Conservation (phyloP, 2,797 vertebrate species). For the Acanthurus lineatus region DNA sequence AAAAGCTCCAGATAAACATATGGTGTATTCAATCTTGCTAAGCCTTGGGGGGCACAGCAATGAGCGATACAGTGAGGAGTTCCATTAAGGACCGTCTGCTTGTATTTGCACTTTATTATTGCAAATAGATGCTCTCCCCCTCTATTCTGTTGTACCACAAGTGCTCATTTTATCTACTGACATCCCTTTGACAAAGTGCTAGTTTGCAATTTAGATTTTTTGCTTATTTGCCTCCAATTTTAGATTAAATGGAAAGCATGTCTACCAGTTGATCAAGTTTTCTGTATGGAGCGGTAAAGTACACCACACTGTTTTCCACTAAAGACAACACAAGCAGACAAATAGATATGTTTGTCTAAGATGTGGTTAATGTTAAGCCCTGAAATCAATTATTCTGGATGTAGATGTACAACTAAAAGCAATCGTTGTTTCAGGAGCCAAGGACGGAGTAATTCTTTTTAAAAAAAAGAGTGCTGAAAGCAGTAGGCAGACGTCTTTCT, state of each 20-base stretch:
- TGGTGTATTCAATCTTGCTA: conserved; percentile 82
- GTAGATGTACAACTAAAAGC: conserved; percentile 43
- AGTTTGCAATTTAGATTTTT: conserved; percentile 34
- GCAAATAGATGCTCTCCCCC: conserved; percentile 67
- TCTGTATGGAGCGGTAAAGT: conserved; percentile 38
- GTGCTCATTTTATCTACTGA: conserved; percentile 50
- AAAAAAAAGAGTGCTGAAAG: conserved; percentile 5
- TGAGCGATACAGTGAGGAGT: conserved; percentile 73
- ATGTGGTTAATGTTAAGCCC: conserved; percentile 32
- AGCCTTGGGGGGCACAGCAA: conserved; percentile 76
- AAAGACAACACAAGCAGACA: conserved; percentile 27
- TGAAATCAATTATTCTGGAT: conserved; percentile 46
- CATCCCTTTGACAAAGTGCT: conserved; percentile 51
- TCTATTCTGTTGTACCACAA: conserved; percentile 59
- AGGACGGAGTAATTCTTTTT: conserved; percentile 43
- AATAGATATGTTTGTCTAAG: conserved; percentile 39
- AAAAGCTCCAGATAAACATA: conserved; percentile 82
- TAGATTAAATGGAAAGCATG: conserved; percentile 27
- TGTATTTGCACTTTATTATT: conserved; percentile 79
- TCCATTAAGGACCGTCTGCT: conserved; percentile 79
- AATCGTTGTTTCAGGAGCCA: conserved; percentile 7
- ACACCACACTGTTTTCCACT: conserved; percentile 4
- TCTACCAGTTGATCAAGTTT: conserved; percentile 32
- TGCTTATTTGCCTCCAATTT: conserved; percentile 24
- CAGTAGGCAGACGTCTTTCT: conserved; percentile 21